Evolutionary conservation across 2,888 invertebrate genomes (phyloP).

Genomic region (Pyrrhia umbra): DNA sequence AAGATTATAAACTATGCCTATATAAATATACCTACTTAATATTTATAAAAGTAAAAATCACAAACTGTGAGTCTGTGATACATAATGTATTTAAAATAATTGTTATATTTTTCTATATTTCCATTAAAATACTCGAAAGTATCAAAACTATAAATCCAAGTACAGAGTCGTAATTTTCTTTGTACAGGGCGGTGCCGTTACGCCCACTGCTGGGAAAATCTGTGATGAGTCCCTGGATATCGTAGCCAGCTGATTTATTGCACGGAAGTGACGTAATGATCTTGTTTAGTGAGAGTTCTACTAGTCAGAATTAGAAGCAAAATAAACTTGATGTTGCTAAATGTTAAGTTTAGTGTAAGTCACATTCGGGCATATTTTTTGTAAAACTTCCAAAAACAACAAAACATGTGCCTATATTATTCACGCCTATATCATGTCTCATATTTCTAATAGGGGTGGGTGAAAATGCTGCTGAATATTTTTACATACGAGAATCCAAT

Average conservation of each 20-base stretch:
- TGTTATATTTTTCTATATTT: not conserved
- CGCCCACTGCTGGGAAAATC: conserved; percentile 75
- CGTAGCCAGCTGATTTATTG: conserved; percentile 63
- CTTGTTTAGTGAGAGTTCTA: conserved; percentile 40
- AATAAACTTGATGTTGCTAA: too few species aligned
- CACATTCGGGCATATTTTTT: too few species aligned
- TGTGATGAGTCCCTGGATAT: conserved; percentile 67
- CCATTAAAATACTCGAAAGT: conserved; percentile 44
- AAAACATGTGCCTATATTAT: too few species aligned
- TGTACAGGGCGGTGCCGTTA: conserved; percentile 72
- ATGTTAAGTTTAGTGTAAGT: too few species aligned
- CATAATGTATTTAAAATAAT: not conserved
- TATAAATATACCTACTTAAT: too few species aligned
- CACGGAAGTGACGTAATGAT: conserved; percentile 53
- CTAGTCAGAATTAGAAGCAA: too few species aligned
- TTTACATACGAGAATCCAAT: too few species aligned
- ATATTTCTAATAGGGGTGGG: too few species aligned
- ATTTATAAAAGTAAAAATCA: not conserved
- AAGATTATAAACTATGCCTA: too few species aligned
- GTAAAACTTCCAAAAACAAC: too few species aligned
- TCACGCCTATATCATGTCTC: too few species aligned
- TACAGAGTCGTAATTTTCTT: conserved; percentile 69
- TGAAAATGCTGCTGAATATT: too few species aligned
- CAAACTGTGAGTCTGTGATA: not conserved
- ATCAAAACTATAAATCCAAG: conserved; percentile 68